A percentile compares a stretch with the other conserved stretches of the same genome.
Conservation (phyloP, 1,140 invertebrate species). For the Tetragonula clypearis region DNA sequence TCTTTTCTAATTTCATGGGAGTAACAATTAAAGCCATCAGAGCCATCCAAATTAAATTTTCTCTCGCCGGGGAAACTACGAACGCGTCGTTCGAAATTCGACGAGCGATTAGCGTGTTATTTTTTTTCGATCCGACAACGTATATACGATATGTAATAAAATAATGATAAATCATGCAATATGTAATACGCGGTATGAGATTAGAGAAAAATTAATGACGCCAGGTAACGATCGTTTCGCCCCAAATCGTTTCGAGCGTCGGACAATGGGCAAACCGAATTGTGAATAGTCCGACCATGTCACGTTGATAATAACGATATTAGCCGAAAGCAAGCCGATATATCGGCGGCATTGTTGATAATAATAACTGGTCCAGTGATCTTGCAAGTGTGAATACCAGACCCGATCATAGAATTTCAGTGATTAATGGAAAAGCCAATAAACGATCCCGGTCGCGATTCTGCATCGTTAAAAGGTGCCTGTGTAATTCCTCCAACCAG, state of each 20-base stretch:
- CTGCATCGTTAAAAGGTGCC: conserved; percentile 29
- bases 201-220: neutral
- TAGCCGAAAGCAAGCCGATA: neutral
- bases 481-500: conserved; percentile 18
- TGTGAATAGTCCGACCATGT: neutral
- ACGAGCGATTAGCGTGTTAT: too few species aligned
- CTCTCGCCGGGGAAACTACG: too few species aligned
- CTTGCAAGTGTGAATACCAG: conserved; percentile 1
- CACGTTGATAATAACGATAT: conserved; percentile 23
- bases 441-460: conserved; percentile 33
- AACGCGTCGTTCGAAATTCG: too few species aligned
- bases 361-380: conserved; percentile 31
- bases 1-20: too few species aligned
- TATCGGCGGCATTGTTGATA: conserved; percentile 25
- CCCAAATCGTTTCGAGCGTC: neutral
- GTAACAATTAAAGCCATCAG: too few species aligned
- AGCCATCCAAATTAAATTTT: too few species aligned
- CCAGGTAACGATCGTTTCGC: neutral
- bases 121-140: too few species aligned
- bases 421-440: conserved; percentile 50
- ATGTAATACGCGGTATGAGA: too few species aligned
- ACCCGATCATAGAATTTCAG: conserved; percentile 25
- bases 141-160: too few species aligned
- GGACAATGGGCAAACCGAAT: neutral
- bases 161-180: too few species aligned